A percentile compares a stretch with the other conserved stretches of the same genome.
Evolutionary conservation across 2,797 vertebrate genomes (phyloP).

Genomic region (Ficedula albicollis): DNA sequence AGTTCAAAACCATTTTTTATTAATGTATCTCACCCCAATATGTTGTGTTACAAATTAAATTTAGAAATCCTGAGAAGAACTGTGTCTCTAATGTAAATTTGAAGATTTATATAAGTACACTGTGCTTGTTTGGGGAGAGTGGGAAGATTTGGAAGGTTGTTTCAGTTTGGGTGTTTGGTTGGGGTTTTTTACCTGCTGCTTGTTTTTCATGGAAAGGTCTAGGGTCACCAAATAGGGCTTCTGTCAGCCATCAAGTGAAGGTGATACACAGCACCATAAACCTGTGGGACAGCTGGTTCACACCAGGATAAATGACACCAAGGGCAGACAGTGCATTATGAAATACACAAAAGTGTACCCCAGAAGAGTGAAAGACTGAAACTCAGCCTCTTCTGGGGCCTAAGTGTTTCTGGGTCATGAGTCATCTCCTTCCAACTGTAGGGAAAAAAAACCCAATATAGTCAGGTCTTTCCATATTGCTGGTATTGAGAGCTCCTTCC

Average conservation of each 20-base stretch:
- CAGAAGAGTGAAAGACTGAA: not conserved
- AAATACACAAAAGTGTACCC: not conserved
- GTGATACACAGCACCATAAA: not conserved
- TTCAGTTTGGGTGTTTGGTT: not conserved
- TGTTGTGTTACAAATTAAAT: not conserved
- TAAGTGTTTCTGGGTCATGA: not conserved
- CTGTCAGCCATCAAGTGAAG: not conserved
- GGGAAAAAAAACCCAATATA: accelerated
- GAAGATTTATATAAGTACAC: accelerated
- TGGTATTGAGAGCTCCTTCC: not conserved
- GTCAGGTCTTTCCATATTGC: not conserved
- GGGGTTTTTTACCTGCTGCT: not conserved
- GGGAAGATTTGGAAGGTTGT: accelerated
- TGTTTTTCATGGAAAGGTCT: not conserved
- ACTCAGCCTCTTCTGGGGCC: not conserved
- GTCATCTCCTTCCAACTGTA: not conserved
- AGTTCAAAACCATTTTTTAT: not conserved
- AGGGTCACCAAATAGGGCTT: not conserved
- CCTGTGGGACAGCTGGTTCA: not conserved
- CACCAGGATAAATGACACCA: not conserved
- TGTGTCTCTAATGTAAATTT: not conserved
- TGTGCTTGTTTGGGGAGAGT: accelerated
- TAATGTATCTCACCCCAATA: not conserved
- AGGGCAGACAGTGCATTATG: not conserved
- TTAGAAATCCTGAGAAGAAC: not conserved